Conservation (phyloP, 2,113 vertebrate species). For the Malurus alboscapulatus region DNA sequence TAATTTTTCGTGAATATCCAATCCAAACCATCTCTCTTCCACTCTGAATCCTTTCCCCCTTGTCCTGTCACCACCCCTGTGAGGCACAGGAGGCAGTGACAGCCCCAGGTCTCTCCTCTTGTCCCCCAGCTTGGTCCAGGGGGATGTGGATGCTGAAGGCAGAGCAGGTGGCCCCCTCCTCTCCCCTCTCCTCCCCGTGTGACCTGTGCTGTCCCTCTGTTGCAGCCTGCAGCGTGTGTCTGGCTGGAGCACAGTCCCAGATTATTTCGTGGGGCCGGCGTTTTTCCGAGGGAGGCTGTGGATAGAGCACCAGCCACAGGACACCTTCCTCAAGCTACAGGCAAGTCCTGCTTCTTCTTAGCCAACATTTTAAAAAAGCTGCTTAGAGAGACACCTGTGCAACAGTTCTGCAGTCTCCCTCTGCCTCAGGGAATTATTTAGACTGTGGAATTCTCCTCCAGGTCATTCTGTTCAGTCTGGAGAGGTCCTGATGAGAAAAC, state of each 20-base stretch:
- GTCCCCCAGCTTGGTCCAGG: background rate
- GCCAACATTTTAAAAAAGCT: background rate
- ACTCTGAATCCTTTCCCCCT: background rate
- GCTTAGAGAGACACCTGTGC: background rate
- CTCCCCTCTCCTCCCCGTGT: background rate
- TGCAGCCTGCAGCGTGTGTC: slow-evolving; percentile 69
- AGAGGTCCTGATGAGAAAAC: background rate
- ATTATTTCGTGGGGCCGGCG: slow-evolving; percentile 78
- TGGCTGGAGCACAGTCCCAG: slow-evolving; percentile 76
- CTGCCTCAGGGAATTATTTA: background rate
- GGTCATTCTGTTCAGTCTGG: background rate
- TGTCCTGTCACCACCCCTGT: background rate
- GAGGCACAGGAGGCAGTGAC: background rate
- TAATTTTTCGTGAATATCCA: background rate
- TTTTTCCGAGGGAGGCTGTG: slow-evolving; percentile 86
- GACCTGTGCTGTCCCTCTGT: background rate
- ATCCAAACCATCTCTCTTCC: background rate
- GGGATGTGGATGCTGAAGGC: background rate
- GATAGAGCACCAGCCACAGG: slow-evolving; percentile 79
- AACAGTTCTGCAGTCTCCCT: background rate
- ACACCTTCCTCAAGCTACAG: slow-evolving; percentile 89
- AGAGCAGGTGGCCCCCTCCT: background rate
- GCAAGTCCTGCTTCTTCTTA: slow-evolving; percentile 61
- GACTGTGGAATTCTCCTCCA: background rate
- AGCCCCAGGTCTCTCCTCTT: background rate